Base-by-base conservation (phyloP, 2,797 vertebrate genomes). In the Pseudochromis fuscus region DNA sequence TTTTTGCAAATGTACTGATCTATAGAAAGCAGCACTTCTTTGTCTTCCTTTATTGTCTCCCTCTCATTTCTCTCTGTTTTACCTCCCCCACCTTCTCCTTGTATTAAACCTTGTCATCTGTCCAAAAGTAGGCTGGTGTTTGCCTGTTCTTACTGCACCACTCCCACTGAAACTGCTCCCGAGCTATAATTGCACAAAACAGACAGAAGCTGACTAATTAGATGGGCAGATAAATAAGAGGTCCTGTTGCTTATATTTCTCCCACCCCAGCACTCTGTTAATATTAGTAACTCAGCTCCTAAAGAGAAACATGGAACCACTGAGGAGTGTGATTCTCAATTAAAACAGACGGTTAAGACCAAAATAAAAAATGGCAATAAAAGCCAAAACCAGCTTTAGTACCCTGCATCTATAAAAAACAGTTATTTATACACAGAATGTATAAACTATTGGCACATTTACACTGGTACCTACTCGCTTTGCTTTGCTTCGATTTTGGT, bases 201-300 rank as follows among this genome's bases (percentile, higher is more conserved):
- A 73, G 60, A 59, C 21, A 66, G 25, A 37, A 28, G 55, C 67
- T 76, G 27, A 70, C 33, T 78, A 83, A 90, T 85, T 80, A 68
- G 55, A 79, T 62, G 24, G 57, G 38, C 18, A 66, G 33, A 77
- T 70, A 69, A 77, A 84, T 59, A 51, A 71, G 56, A 77, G 52
- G 13, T 61, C 42, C 37, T 62, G 37, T 57, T 65, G 8, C 50
- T 48, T 60, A 12, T 57, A 42, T 52, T 27, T 49, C 38, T 65
- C 27, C 58, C 40, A 27, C 57, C 38, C 5, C 50, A 23, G 38
- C 56, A 35, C 11, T 55, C 52, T 42, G 49, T 70, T 77, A 79
- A 67, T 52, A n/a, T n/a, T n/a, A 60, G 35, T 37, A 50, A 40
- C 27, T 51, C 5, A 19, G 24, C 3, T 27, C 3, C 61, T n/a